Percentiles rank a stretch among this genome's conserved stretches.
phyloP scores from a whole-genome alignment of 2,113 vertebrate genomes.

The Megaceryle maxima region DNA sequence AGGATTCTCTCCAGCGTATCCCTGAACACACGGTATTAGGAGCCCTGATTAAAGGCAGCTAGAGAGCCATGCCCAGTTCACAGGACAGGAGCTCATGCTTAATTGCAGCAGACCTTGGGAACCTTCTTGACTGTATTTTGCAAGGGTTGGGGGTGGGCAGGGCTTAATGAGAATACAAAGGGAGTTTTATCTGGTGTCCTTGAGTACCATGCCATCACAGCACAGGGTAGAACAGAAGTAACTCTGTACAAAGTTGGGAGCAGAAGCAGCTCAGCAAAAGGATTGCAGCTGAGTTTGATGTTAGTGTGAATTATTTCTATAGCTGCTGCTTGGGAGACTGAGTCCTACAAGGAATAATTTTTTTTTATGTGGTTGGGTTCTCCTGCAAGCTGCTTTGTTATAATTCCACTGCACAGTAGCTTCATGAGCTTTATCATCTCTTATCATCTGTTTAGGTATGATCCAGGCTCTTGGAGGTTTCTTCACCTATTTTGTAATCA shows the following conservation, averaged over 20 bases:
- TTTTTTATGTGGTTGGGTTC: neutral
- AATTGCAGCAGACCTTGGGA: slow-evolving; percentile 58
- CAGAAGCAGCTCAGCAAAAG: neutral
- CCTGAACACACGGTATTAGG: slow-evolving; percentile 25
- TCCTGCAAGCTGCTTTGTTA: neutral
- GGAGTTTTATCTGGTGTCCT: slow-evolving; percentile 53
- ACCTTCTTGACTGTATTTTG: slow-evolving; percentile 15
- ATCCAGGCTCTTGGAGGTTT: slow-evolving; percentile 89
- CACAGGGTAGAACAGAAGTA: neutral
- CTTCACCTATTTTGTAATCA: slow-evolving; percentile 85
- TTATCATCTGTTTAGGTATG: slow-evolving; percentile 75
- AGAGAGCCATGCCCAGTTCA: neutral
- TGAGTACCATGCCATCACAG: neutral
- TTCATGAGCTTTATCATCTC: neutral
- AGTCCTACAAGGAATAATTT: neutral
- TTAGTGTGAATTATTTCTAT: neutral
- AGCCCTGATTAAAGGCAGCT: slow-evolving; percentile 49
- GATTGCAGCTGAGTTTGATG: neutral
- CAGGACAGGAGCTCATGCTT: neutral
- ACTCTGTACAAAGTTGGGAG: neutral
- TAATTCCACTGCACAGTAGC: neutral
- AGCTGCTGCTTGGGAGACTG: neutral
- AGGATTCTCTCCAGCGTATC: slow-evolving; percentile 47
- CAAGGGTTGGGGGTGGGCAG: neutral
- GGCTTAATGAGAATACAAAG: slow-evolving; percentile 28